These are phyloP conservation scores for Phortica magna DNA, from an alignment of 2,888 invertebrate genomes.

Conservation along the genomic window DNA sequence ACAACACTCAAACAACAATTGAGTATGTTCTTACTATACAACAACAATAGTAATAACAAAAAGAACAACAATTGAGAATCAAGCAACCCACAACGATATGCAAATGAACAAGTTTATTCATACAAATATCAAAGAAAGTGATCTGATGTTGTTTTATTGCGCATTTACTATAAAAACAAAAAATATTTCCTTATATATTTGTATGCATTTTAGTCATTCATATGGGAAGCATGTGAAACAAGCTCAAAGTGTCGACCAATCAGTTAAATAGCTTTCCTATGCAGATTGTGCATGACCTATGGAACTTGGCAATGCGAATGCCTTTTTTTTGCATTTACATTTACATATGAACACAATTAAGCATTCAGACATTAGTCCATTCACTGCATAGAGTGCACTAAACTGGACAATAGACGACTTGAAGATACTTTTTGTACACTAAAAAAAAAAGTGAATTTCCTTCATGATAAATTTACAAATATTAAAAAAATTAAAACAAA, in stretches of 20 bases:
- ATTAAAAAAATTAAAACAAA: too few species aligned
- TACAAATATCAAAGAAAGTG: not conserved
- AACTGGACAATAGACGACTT: too few species aligned
- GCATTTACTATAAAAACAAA: not conserved
- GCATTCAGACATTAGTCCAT: not conserved
- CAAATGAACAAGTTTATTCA: constrained; percentile 14
- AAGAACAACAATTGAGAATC: not conserved
- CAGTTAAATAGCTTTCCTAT: not conserved
- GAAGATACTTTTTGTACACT: too few species aligned
- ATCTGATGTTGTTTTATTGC: constrained; percentile 14
- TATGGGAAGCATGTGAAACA: not conserved
- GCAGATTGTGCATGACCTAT: constrained; percentile 29
- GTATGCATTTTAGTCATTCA: not conserved
- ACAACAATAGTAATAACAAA: not conserved
- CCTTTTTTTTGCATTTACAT: constrained; percentile 20
- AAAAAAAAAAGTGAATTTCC: too few species aligned
- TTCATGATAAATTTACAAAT: too few species aligned
- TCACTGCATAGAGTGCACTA: not conserved
- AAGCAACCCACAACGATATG: constrained; percentile 9
- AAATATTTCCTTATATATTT: not conserved
- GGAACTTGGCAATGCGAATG: constrained; percentile 32
- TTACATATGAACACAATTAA: constrained; percentile 32
- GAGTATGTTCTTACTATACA: not conserved
- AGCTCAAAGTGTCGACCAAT: not conserved
- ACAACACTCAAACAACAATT: not conserved